A percentile compares a stretch with the other conserved stretches of the same genome.
These are phyloP conservation scores for Pollenia amentaria DNA, from an alignment of 2,888 invertebrate species.

Conservation along the genomic window DNA sequence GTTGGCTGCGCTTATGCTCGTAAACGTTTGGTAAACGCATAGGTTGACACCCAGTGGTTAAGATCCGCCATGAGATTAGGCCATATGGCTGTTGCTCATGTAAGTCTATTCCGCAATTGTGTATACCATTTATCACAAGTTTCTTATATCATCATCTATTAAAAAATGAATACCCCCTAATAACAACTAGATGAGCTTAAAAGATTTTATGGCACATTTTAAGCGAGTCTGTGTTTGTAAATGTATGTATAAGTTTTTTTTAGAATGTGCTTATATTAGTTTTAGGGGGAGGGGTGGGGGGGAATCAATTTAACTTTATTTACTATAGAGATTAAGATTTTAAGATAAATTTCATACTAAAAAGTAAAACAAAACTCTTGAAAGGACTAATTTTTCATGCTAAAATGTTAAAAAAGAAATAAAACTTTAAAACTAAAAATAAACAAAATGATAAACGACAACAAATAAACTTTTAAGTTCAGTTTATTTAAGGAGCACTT, in stretches of 20 bases:
- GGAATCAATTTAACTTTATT: conserved; percentile 7
- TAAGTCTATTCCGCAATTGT: too few species aligned
- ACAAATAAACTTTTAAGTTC: conserved; percentile 1
- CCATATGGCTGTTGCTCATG: too few species aligned
- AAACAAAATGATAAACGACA: neutral
- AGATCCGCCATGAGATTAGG: too few species aligned
- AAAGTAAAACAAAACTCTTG: neutral
- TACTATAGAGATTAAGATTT: conserved; percentile 6
- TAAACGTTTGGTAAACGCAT: too few species aligned
- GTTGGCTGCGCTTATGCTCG: too few species aligned
- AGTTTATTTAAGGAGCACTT: neutral
- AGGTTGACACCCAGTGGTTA: too few species aligned
- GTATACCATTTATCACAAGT: too few species aligned
- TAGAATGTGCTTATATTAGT: neutral
- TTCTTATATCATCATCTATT: too few species aligned
- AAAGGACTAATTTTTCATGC: conserved; percentile 9
- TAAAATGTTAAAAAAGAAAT: neutral
- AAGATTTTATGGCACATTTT: neutral
- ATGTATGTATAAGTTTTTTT: neutral
- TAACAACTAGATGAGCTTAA: neutral
- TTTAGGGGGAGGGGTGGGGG: neutral
- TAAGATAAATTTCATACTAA: conserved; percentile 28
- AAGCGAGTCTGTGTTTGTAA: neutral
- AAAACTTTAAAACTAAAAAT: neutral
- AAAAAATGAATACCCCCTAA: neutral